Evolutionary conservation across 2,797 vertebrate genomes (phyloP).

Genomic region (Tolypeutes matacus): DNA sequence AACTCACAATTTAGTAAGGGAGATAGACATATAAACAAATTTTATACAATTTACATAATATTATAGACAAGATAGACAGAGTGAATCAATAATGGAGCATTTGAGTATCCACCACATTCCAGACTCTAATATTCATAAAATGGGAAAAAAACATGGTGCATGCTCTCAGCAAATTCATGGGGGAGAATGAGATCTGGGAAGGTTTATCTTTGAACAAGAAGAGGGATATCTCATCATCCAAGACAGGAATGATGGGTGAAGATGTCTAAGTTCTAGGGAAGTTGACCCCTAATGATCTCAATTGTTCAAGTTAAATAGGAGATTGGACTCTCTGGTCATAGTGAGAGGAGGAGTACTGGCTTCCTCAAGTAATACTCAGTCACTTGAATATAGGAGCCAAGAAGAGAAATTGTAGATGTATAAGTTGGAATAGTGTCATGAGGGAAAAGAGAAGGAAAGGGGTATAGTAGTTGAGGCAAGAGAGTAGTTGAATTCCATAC

Average conservation of each 20-base stretch:
- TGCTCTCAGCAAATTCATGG: background rate
- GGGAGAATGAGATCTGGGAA: background rate
- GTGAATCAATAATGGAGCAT: background rate
- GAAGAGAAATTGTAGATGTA: background rate
- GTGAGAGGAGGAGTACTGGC: background rate
- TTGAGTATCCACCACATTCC: background rate
- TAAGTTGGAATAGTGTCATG: background rate
- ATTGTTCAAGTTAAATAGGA: background rate
- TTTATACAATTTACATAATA: background rate
- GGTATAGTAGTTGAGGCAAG: background rate
- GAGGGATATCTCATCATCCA: background rate
- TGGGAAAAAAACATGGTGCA: background rate
- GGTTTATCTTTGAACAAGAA: background rate
- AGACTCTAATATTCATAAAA: background rate
- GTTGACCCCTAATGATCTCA: background rate
- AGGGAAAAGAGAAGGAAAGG: background rate
- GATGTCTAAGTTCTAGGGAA: background rate
- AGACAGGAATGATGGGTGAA: background rate
- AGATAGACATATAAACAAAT: background rate
- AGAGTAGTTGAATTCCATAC: background rate
- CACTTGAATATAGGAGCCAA: background rate
- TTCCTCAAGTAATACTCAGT: background rate
- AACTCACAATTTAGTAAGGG: too few species aligned
- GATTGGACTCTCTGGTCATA: background rate
- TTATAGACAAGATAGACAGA: background rate